Percentiles rank a stretch among this genome's conserved stretches.
Conservation (phyloP, 2,888 invertebrate species). For the Drosophila anceps region DNA sequence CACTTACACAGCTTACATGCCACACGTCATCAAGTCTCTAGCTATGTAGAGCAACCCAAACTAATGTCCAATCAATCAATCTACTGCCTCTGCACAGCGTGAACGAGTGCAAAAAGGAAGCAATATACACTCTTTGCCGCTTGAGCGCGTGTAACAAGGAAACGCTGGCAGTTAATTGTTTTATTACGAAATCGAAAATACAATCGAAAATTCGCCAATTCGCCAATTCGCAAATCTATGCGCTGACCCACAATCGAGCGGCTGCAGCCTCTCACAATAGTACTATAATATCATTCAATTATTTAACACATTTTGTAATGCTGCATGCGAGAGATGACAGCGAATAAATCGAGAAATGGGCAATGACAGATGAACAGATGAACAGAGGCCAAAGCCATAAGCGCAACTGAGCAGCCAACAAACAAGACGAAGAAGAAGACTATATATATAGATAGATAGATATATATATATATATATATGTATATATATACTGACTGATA, state of each 20-base stretch:
- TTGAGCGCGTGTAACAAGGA: not conserved
- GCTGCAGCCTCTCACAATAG: constrained; percentile 44
- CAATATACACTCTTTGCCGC: not conserved
- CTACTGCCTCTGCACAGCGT: too few species aligned
- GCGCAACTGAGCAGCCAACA: constrained; percentile 62
- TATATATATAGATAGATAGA: constrained; percentile 9
- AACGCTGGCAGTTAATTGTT: constrained; percentile 1
- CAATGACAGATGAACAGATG: constrained; percentile 29
- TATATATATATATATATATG: constrained; percentile 9
- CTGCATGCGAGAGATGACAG: constrained; percentile 33
- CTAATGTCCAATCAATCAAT: too few species aligned
- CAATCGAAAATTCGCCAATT: constrained; percentile 22
- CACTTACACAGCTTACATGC: too few species aligned
- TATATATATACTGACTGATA: too few species aligned
- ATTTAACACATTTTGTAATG: constrained; percentile 74
- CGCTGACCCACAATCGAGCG: constrained; percentile 36
- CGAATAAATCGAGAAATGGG: constrained; percentile 25
- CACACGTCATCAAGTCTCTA: too few species aligned
- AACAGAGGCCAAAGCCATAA: constrained; percentile 45
- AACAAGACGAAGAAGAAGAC: constrained; percentile 7
- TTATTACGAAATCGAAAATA: constrained; percentile 5
- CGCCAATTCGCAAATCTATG: constrained; percentile 22
- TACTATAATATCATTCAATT: constrained; percentile 61
- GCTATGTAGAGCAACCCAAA: too few species aligned
- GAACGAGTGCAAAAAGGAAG: too few species aligned